Base-by-base conservation (phyloP, 1,140 invertebrate genomes). In the Druon quercuslanigerum region DNA sequence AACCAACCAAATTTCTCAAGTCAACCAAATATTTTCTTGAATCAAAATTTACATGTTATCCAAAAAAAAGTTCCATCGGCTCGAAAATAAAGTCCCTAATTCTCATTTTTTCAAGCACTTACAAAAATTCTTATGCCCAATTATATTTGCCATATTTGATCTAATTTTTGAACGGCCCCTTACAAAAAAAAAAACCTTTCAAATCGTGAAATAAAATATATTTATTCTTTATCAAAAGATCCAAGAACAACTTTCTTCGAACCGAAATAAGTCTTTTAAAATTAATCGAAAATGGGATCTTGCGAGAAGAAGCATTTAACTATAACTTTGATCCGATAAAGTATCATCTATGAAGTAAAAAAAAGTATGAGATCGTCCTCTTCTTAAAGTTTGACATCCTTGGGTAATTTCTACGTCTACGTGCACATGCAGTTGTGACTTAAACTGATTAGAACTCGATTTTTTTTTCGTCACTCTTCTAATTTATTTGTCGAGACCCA, bases 401-500 rank as follows among this genome's bases (percentile, higher is more conserved):
- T 54, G 52, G 17, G 52, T 54, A 54, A n/a, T 54, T 54, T 54
- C 52, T 54, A 54, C n/a, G 52, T 17, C 40, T 66, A 16, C 60
- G 40, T 66, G 60, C 60, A 16, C 60, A 66, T 66, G 60, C 60
- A 40, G 33, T 66, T 60, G 11, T 57, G 56, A 57, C 33, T 57
- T 33, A 2, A 57, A 46, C 11, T 46, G 40, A 46, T 46, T 57
- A 20, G 19, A 57, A 57, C 40, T 40, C 25, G 16, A 60, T 6
- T 46, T 46, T 9, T 5, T 46, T 46, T 9, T 46, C 1, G 6
- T 46, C 40, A 9, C 7, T 8, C 40, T 46, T 46, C 13, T 8
- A 72, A 16, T 72, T 52, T 7, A 50, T 78, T 78, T 33, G 25
- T 5, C 79, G 73, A 60, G 56, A 90, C 93, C 91, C 93, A 96